phyloP scores from a whole-genome alignment of 1,140 invertebrate species.

The Psilanteris sp. region DNA sequence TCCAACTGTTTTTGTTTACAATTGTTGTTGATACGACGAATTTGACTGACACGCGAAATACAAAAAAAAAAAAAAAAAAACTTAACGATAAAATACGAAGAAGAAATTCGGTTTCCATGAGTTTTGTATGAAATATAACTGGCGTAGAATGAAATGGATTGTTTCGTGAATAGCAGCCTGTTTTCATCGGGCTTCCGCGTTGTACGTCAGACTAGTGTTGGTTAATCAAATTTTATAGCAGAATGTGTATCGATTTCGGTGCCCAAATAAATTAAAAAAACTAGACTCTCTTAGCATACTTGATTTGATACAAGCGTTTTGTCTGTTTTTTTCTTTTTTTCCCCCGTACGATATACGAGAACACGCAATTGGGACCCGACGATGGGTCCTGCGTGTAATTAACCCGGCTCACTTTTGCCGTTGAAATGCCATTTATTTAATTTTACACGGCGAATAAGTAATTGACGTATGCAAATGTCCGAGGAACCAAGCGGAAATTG shows the following conservation, averaged over 20 bases:
- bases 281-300: conserved; percentile 2
- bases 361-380: too few species aligned
- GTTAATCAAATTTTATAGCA: conserved; percentile 41
- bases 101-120: conserved; percentile 11
- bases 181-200: conserved; percentile 11
- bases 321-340: too few species aligned
- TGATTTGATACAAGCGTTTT: neutral
- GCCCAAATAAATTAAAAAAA: conserved; percentile 23
- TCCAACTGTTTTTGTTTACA: too few species aligned
- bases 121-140: conserved; percentile 28
- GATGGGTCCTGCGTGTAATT: too few species aligned
- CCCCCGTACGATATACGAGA: too few species aligned
- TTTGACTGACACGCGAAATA: neutral
- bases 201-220: conserved; percentile 10
- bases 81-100: conserved; percentile 10
- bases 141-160: conserved; percentile 16
- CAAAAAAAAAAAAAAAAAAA: conserved; percentile 1
- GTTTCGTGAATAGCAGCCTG: conserved; percentile 11
- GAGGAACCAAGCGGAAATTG: conserved; percentile 22
- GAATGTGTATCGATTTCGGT: conserved; percentile 27
- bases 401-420: too few species aligned
- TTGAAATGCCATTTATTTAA: conserved; percentile 1
- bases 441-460: conserved; percentile 18
- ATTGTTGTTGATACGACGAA: too few species aligned
- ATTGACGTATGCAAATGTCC: conserved; percentile 36